Percentiles rank a stretch among this genome's conserved stretches.
These are phyloP conservation scores for Diplodus puntazzo DNA, from an alignment of 2,797 vertebrate species.

Conservation along the genomic window DNA sequence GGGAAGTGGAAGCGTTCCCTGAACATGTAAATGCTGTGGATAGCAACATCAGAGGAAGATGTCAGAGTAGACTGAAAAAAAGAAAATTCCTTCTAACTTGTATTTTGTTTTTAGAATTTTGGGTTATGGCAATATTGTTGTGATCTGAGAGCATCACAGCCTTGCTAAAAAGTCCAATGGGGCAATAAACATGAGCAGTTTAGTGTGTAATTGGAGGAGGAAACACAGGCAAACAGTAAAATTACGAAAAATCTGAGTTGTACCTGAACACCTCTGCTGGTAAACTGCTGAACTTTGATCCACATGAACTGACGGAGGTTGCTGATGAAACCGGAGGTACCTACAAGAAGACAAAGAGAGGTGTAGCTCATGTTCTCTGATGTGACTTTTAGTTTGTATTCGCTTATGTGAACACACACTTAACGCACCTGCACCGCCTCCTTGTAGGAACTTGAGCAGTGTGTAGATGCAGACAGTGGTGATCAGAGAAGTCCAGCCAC, in stretches of 20 bases:
- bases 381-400: constrained; percentile 11
- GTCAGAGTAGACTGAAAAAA: background rate
- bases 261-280: constrained; percentile 88
- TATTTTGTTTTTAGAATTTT: background rate
- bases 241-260: constrained; percentile 14
- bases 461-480: constrained; percentile 88
- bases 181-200: background rate
- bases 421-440: constrained; percentile 89
- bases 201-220: no score
- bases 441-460: constrained; percentile 92
- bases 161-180: background rate
- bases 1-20: no score
- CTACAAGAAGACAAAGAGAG: constrained; percentile 60
- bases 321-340: constrained; percentile 90
- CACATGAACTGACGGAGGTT: constrained; percentile 92
- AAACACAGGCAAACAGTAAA: background rate
- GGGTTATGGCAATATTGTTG: background rate
- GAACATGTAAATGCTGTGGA: no score
- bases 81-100: background rate
- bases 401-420: constrained; percentile 61
- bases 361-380: background rate
- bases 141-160: background rate
- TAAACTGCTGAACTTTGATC: constrained; percentile 93
- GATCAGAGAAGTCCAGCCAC: constrained; percentile 85
- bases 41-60: no score